A percentile compares a stretch with the other conserved stretches of the same genome.
These are phyloP conservation scores for Mobula birostris DNA, from an alignment of 2,113 vertebrate species.

Conservation along the genomic window DNA sequence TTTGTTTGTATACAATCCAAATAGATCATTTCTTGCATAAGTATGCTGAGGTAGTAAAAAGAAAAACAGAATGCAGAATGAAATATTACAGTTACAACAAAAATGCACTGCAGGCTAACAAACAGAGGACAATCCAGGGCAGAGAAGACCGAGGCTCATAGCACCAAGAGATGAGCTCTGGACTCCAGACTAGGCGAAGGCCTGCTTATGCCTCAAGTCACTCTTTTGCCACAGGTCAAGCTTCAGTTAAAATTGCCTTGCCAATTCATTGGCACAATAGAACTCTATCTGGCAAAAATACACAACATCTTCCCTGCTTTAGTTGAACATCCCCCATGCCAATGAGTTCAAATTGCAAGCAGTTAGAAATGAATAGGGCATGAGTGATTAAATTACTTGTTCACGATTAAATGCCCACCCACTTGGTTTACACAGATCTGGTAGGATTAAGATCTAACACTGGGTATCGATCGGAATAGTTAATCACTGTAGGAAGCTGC, in stretches of 20 bases:
- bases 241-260: not conserved
- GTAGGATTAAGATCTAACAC: not conserved
- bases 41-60: no score
- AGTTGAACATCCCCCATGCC: not conserved
- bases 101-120: no score
- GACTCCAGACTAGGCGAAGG: not conserved
- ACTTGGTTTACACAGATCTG: not conserved
- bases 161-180: not conserved
- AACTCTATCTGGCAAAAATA: not conserved
- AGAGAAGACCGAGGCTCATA: not conserved
- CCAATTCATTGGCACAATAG: not conserved
- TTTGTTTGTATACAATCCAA: no score
- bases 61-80: no score
- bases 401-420: not conserved
- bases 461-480: not conserved
- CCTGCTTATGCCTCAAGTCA: not conserved
- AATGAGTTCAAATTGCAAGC: not conserved
- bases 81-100: no score
- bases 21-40: no score
- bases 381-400: not conserved
- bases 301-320: not conserved
- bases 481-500: not conserved
- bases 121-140: not conserved
- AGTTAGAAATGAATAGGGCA: not conserved
- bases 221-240: not conserved